These are phyloP conservation scores for Pangasius krempfi DNA, from an alignment of 2,797 vertebrate species.

Conservation along the genomic window DNA sequence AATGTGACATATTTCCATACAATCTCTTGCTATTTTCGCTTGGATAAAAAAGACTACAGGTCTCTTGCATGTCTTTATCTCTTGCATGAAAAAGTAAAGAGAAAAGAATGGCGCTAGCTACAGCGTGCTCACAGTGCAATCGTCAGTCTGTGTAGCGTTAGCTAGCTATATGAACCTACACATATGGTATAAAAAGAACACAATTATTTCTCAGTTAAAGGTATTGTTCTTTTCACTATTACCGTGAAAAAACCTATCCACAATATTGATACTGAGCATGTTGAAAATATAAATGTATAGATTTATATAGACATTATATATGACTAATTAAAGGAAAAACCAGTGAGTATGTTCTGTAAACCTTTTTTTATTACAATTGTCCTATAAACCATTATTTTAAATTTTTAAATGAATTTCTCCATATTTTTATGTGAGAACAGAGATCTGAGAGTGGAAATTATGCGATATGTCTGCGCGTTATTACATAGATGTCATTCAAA, in stretches of 20 bases:
- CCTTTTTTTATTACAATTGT: background rate
- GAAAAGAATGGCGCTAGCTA: background rate
- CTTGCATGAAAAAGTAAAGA: background rate
- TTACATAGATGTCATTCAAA: background rate
- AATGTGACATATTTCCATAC: background rate
- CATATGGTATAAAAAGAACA: background rate
- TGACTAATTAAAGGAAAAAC: background rate
- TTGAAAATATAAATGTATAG: background rate
- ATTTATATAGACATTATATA: background rate
- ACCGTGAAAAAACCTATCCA: background rate
- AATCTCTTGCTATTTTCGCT: background rate
- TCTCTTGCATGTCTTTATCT: background rate
- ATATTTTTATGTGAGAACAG: background rate
- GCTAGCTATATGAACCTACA: background rate
- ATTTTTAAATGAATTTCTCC: background rate
- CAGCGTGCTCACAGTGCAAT: background rate
- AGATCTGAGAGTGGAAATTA: background rate
- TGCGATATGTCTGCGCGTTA: background rate
- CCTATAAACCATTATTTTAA: background rate
- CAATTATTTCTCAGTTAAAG: background rate
- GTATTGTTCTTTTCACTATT: background rate
- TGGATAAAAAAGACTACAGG: background rate
- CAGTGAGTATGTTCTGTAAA: background rate
- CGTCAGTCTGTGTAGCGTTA: background rate
- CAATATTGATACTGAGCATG: background rate